A percentile compares a stretch with the other conserved stretches of the same genome.
Evolutionary conservation across 2,113 vertebrate genomes (phyloP).

Genomic region (Parus major): DNA sequence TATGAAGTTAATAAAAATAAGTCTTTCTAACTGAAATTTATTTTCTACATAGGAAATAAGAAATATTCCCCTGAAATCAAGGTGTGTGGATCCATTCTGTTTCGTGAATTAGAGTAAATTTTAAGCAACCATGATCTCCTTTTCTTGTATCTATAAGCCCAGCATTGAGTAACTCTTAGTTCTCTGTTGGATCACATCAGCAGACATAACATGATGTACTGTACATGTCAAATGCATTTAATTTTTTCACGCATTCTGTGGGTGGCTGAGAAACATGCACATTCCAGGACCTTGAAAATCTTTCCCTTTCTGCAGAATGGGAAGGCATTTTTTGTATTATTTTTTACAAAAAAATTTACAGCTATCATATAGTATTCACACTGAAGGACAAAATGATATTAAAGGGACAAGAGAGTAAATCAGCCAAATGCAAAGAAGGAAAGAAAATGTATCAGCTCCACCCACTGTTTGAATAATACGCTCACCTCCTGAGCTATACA

Average conservation of each 20-base stretch:
- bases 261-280: slow-evolving; percentile 16
- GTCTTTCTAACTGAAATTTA: neutral
- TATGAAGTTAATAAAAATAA: neutral
- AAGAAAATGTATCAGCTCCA: neutral
- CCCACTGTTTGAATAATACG: neutral
- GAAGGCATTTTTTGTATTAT: neutral
- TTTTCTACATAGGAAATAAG: neutral
- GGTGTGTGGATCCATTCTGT: neutral
- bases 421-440: neutral
- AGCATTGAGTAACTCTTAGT: neutral
- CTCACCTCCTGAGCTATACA: neutral
- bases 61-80: neutral
- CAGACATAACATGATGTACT: slow-evolving; percentile 12
- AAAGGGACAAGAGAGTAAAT: neutral
- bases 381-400: neutral
- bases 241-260: slow-evolving; percentile 38
- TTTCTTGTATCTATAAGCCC: neutral
- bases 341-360: neutral
- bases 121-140: neutral
- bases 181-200: neutral
- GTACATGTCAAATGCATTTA: slow-evolving; percentile 17
- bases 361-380: neutral
- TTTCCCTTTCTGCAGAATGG: neutral
- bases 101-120: neutral
- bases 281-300: slow-evolving; percentile 18